Base-by-base conservation (phyloP, 2,888 invertebrate genomes). In the Epistrophella euchroma region DNA sequence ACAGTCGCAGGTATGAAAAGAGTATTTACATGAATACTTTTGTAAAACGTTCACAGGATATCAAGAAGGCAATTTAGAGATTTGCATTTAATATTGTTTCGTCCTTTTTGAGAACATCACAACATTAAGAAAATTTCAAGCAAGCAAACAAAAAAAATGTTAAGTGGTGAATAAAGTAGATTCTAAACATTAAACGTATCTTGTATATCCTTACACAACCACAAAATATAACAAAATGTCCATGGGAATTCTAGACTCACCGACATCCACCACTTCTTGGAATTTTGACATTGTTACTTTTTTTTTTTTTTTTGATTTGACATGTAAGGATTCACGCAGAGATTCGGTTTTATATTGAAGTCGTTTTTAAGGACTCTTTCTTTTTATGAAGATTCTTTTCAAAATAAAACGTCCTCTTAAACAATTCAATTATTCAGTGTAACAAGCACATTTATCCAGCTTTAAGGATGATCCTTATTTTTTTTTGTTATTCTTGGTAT, bases 61-160 rank as follows among this genome's bases (percentile, higher is more conserved):
- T 86, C 77, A 74, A 62, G 66, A 60, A 70, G 74, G 77, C 71
- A 86, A 78, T 77, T 78, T 73, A 35, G 43, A 71, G 73, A 86
- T 86, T 82, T 86, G 71, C 82, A 82, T 86, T 71, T 74, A 74
- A 86, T 77, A 76, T 81, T 75, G 50, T 56, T 78, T 78, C 66
- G 52, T 58, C 25, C 71, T 66, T 55, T 28, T 52, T 7, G 15
- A 19, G 45, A 6, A 3, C 47, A 17, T 13, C 50, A 68, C 22
- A 52, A 40, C 40, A 25, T 56, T 35, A 85, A 76, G n/a, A 40
- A 15, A 37, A 72, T 47, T 19, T 2, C 32, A 17, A 32, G 19
- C 52, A 62, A 40, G 32, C 40, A 45, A 71, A 45, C 43, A 37
- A 50, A 47, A 71, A 45, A 52, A 37, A 72, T 45, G 64, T 40